Conservation (phyloP, 2,888 invertebrate species). For the Brachyptera risi region DNA sequence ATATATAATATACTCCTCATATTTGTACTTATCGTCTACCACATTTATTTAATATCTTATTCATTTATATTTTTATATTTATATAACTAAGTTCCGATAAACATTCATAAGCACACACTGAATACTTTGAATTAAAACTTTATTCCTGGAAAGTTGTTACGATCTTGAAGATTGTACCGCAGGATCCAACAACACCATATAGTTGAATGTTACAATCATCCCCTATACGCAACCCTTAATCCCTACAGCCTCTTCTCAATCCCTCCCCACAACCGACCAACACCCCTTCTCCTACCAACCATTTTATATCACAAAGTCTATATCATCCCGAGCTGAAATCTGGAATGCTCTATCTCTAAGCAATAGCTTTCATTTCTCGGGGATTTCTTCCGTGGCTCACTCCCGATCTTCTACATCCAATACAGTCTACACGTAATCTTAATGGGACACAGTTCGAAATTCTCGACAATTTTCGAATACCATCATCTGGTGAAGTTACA, state of each 20-base stretch:
- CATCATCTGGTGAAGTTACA: no score
- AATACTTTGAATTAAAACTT: background rate
- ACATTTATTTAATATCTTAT: no score
- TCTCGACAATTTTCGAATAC: background rate
- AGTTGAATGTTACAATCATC: slow-evolving; percentile 7
- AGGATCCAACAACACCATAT: no score
- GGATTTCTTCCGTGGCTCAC: slow-evolving; percentile 22
- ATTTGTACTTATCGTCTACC: no score
- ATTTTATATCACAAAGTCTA: slow-evolving; percentile 17
- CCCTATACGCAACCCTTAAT: background rate
- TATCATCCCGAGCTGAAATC: slow-evolving; percentile 12
- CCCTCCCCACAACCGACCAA: background rate
- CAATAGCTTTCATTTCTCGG: slow-evolving; percentile 27
- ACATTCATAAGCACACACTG: background rate
- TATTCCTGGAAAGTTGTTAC: background rate
- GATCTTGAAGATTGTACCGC: no score
- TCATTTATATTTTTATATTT: no score
- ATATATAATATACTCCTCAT: no score
- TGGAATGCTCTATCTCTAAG: slow-evolving; percentile 27
- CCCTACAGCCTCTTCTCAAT: background rate
- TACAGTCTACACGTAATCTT: slow-evolving; percentile 13
- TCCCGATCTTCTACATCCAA: slow-evolving; percentile 1
- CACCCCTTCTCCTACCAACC: background rate
- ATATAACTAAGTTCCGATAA: no score
- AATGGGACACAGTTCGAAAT: slow-evolving; percentile 7